A percentile compares a stretch with the other conserved stretches of the same genome.
Conservation (phyloP, 2,888 invertebrate genomes). For the Eurytoma californica region DNA sequence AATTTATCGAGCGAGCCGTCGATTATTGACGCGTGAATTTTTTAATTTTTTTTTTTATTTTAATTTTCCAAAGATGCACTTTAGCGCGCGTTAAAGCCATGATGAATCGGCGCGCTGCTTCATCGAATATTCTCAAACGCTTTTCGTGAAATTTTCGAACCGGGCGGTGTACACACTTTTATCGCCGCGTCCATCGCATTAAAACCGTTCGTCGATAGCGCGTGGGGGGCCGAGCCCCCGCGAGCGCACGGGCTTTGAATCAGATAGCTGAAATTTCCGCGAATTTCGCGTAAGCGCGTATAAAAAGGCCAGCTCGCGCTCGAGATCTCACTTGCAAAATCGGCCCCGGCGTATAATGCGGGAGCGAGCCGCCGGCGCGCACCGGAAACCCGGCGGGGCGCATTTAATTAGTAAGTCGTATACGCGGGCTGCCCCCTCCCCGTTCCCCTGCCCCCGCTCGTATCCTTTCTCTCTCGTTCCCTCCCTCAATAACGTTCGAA, state of each 20-base stretch:
- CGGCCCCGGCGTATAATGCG: conserved; percentile 45
- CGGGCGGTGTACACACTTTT: no score
- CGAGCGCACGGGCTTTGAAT: conserved; percentile 2
- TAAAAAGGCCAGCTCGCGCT: conserved; percentile 27
- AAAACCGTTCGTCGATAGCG: no score
- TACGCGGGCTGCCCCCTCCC: conserved; percentile 6
- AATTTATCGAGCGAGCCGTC: no score
- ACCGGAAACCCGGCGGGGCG: conserved; percentile 52
- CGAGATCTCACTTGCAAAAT: conserved; percentile 42
- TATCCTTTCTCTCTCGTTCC: neutral
- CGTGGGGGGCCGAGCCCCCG: no score
- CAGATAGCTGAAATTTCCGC: conserved; percentile 4
- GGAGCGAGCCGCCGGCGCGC: conserved; percentile 50
- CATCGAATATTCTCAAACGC: no score
- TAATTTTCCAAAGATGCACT: no score
- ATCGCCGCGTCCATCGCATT: no score
- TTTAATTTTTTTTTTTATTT: no score
- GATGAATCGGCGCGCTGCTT: no score
- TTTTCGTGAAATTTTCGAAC: no score
- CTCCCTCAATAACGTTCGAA: conserved; percentile 1
- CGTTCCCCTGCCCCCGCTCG: conserved; percentile 7
- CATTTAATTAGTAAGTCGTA: conserved; percentile 50
- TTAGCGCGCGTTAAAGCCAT: no score
- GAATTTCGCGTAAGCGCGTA: conserved; percentile 5
- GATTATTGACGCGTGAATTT: no score